Base-by-base conservation (phyloP, 1,140 invertebrate genomes). In the Cecropterus lyciades region DNA sequence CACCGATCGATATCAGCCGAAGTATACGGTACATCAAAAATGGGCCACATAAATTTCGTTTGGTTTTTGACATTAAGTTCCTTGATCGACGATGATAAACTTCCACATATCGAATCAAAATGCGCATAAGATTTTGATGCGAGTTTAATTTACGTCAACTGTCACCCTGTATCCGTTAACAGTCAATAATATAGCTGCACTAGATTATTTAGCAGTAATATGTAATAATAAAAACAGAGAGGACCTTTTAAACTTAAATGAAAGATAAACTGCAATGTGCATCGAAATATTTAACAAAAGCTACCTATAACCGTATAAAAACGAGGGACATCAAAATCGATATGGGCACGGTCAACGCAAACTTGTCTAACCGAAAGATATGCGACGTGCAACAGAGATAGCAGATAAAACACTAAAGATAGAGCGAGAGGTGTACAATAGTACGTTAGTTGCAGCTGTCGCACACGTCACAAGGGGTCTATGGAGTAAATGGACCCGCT, bases 381-480 rank as follows among this genome's bases (percentile, higher is more conserved):
- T 75, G 70, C 73, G 57, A 55, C 64, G 75, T 51, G 70, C 49
- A 70, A 89, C 27, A 67, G 80, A 78, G 85, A 89, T 30, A 66
- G 46, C 30, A 45, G 20, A 66, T 57, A 42, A 56, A 42, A 62
- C 6, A 46, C 13, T 49, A 15, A 45, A 52, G 80, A 52, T 49
- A 75, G 75, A 79, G 37, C 49, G 75, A 64, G 79, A 80, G 0
- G 64, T 45, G 27, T 15, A 59, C 30, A 65, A 37, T 72, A 67
- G 72, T 84, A 85, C 85, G 85, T 87, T 87, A 73, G 82, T 65
- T 82, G 87, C 87, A 89, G 87, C 87, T 87, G 87, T 73, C 85
- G 81, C 57, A 65, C 65, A 80, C 82, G 83, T 85, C 83, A 85
- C 79, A 72, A 80, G 75, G 79, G 81, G 72, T 75, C 80, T 80